These are phyloP conservation scores for Ophiodon elongatus DNA, from an alignment of 2,113 vertebrate genomes.

Conservation along the genomic window DNA sequence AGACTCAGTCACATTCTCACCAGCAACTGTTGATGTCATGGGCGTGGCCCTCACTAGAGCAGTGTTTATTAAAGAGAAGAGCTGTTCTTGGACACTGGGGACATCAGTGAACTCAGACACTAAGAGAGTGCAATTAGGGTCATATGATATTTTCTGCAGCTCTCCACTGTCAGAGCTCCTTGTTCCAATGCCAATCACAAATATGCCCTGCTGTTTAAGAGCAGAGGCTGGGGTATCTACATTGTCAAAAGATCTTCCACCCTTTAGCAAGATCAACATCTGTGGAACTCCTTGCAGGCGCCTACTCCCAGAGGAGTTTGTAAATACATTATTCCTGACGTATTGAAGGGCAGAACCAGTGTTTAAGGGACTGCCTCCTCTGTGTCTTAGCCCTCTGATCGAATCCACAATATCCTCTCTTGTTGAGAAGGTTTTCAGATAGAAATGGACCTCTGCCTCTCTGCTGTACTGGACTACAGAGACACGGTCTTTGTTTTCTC, in stretches of 20 bases:
- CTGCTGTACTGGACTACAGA: constrained; percentile 69
- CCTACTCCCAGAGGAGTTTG: constrained; percentile 86
- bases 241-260: constrained; percentile 70
- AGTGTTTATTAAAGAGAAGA: constrained; percentile 11
- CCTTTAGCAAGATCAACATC: constrained; percentile 77
- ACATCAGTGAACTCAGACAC: constrained; percentile 8
- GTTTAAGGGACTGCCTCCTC: constrained; percentile 81
- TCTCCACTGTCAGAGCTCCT: constrained; percentile 33
- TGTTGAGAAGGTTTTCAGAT: constrained; percentile 34
- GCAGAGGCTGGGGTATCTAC: constrained; percentile 61
- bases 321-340: constrained; percentile 82
- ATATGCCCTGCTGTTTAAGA: constrained; percentile 67
- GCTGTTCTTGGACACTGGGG: neutral
- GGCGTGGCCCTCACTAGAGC: neutral
- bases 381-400: neutral
- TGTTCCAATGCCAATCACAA: constrained; percentile 54
- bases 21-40: constrained; percentile 21
- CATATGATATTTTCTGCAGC: neutral
- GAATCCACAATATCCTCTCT: constrained; percentile 55
- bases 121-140: neutral
- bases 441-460: constrained; percentile 47
- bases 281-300: constrained; percentile 84
- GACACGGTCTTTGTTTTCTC: constrained; percentile 59
- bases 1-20: constrained; percentile 14
- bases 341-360: constrained; percentile 85